Conservation (phyloP, 2,113 vertebrate genomes). For the Alectura lathami region DNA sequence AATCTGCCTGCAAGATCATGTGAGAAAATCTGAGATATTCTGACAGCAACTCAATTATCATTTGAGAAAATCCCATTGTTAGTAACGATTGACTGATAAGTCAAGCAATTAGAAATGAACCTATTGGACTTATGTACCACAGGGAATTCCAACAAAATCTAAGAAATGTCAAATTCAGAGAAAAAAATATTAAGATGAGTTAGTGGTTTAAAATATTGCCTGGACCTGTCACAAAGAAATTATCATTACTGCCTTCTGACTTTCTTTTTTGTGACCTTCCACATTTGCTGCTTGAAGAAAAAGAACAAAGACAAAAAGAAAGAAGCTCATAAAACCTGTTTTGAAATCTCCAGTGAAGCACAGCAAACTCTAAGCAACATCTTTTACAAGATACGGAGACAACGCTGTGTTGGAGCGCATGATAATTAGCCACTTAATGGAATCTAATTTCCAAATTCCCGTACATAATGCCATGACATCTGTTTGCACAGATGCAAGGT, state of each 20-base stretch:
- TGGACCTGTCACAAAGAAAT: not conserved
- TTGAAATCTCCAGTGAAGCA: not conserved
- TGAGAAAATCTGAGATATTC: not conserved
- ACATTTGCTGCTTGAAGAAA: not conserved
- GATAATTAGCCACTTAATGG: not conserved
- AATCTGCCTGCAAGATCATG: not conserved
- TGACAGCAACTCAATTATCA: constrained; percentile 19
- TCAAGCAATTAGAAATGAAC: constrained; percentile 20
- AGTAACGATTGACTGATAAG: not conserved
- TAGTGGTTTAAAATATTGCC: not conserved
- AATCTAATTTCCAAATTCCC: not conserved
- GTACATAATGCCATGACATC: not conserved
- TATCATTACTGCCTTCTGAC: not conserved
- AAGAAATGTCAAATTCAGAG: constrained; percentile 40
- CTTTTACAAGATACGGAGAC: not conserved
- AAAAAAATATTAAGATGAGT: not conserved
- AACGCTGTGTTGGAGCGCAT: not conserved
- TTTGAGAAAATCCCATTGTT: constrained; percentile 28
- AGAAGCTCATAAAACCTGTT: not conserved
- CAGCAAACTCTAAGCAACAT: not conserved
- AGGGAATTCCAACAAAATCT: not conserved
- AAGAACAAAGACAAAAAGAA: not conserved
- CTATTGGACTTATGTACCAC: not conserved
- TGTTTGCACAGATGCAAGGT: not conserved
- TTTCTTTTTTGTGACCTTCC: not conserved